A percentile compares a stretch with the other conserved stretches of the same genome.
These are phyloP conservation scores for Cantharis flavilabris DNA, from an alignment of 2,888 invertebrate species.

Conservation along the genomic window DNA sequence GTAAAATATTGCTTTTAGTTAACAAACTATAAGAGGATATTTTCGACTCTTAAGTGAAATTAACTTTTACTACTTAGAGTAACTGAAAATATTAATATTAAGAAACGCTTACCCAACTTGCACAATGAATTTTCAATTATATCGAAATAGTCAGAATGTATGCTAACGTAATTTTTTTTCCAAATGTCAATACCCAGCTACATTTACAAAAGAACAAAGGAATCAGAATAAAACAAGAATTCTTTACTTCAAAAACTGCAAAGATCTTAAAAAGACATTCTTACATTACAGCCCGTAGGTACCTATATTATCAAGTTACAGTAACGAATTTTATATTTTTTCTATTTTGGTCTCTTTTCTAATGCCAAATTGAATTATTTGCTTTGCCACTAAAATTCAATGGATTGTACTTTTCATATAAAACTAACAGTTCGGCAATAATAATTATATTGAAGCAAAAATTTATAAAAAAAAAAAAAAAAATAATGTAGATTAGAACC, in stretches of 20 bases:
- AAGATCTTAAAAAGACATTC: neutral
- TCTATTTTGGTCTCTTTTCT: neutral
- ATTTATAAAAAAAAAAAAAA: too few species aligned
- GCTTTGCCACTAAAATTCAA: neutral
- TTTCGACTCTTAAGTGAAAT: neutral
- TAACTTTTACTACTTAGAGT: neutral
- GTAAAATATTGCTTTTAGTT: neutral
- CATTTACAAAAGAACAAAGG: neutral
- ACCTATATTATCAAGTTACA: neutral
- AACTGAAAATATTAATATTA: neutral
- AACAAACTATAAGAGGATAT: neutral
- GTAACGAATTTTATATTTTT: neutral
- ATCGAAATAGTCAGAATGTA: neutral
- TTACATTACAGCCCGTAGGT: neutral
- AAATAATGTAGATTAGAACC: too few species aligned
- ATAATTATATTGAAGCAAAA: too few species aligned
- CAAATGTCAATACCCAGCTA: neutral
- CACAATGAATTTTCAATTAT: neutral
- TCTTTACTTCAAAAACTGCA: neutral
- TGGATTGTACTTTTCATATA: neutral
- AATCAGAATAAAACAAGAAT: neutral
- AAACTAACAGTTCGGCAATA: too few species aligned
- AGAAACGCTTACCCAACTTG: neutral
- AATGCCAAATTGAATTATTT: neutral
- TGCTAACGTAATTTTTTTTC: neutral